Conservation (phyloP, 2,113 vertebrate species). For the Urocitellus parryii region DNA sequence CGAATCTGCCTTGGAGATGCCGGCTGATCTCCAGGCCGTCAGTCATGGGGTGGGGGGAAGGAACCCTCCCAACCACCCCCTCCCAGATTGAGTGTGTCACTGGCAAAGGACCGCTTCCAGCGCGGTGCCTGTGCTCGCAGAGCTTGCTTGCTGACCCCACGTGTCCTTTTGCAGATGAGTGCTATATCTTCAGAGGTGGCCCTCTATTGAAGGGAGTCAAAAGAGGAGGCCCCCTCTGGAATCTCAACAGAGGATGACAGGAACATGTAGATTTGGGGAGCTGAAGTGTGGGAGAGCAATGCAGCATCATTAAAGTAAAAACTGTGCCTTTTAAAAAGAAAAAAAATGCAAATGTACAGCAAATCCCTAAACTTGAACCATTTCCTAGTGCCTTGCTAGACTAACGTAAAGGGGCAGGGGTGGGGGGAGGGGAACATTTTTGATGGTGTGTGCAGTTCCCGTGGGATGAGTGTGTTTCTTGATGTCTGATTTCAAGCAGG, state of each 20-base stretch:
- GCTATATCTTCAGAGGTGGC: not conserved
- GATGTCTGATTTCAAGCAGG: conserved; percentile 66
- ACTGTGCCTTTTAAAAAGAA: conserved; percentile 87
- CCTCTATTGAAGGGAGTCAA: not conserved
- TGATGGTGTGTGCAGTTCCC: conserved; percentile 60
- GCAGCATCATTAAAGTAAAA: conserved; percentile 86
- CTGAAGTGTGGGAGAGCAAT: conserved; percentile 67
- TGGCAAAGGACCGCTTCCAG: not conserved
- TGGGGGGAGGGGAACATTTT: not conserved
- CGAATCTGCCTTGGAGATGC: conserved; percentile 77
- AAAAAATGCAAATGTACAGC: conserved; percentile 86
- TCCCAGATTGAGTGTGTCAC: conserved; percentile 9
- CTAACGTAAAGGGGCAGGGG: conserved; percentile 73
- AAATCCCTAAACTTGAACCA: conserved; percentile 94
- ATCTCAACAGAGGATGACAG: not conserved
- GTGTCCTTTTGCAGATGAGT: not conserved
- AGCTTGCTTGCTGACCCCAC: not conserved
- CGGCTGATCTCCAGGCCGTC: conserved; percentile 67
- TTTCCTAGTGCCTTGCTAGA: conserved; percentile 95
- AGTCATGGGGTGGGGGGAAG: not conserved
- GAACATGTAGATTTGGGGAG: not conserved
- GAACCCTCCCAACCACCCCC: not conserved
- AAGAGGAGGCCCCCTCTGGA: conserved; percentile 15
- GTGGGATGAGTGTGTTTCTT: conserved; percentile 54
- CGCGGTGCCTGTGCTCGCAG: not conserved